Conservation (phyloP, 2,797 vertebrate species). For the Hypotaenidia okinawae region DNA sequence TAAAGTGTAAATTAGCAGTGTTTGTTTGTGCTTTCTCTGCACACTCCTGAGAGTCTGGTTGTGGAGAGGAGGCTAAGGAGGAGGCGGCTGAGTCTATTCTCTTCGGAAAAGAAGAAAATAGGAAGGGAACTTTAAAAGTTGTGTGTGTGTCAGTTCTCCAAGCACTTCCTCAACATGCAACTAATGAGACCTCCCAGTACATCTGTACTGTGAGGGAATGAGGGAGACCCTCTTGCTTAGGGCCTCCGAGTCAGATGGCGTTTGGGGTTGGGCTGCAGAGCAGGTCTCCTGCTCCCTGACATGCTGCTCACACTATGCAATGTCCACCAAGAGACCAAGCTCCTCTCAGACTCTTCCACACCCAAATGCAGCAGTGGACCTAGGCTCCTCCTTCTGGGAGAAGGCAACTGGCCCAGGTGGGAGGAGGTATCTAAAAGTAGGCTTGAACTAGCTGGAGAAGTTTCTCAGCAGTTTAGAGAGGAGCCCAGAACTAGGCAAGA, state of each 20-base stretch:
- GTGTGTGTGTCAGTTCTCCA: background rate
- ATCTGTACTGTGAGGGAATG: background rate
- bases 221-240: background rate
- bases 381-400: background rate
- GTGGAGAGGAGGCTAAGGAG: slow-evolving; percentile 1
- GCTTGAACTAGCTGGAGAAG: background rate
- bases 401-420: background rate
- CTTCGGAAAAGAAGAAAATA: slow-evolving; percentile 10
- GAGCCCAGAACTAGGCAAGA: background rate
- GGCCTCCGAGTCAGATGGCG: background rate
- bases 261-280: background rate
- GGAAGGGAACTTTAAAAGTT: slow-evolving; percentile 39
- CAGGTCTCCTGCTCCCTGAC: background rate
- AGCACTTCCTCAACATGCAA: background rate
- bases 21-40: slow-evolving; percentile 57
- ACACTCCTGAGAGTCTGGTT: slow-evolving; percentile 22
- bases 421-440: background rate
- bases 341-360: background rate
- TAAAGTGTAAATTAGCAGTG: slow-evolving; percentile 71
- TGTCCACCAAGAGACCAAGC: background rate
- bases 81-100: background rate
- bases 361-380: background rate
- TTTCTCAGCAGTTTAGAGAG: background rate
- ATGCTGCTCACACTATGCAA: background rate
- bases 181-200: slow-evolving; percentile 47